Evolutionary conservation across 2,888 invertebrate species (phyloP).

Genomic region (Chydorus sphaericus): DNA sequence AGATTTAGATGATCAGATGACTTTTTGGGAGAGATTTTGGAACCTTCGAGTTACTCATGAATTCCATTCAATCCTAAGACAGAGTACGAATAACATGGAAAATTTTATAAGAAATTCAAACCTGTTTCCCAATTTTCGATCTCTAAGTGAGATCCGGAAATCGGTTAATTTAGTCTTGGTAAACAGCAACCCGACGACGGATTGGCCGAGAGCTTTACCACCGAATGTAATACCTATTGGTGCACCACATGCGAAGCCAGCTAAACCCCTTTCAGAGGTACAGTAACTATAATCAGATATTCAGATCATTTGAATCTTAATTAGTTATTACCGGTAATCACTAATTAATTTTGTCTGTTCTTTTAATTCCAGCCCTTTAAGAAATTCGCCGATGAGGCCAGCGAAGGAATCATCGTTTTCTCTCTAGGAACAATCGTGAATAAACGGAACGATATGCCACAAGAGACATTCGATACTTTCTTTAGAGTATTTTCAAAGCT

Average conservation of each 20-base stretch:
- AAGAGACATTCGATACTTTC: neutral
- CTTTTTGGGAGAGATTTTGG: neutral
- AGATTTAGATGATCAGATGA: neutral
- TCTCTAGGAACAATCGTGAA: constrained; percentile 71
- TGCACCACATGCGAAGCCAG: constrained; percentile 20
- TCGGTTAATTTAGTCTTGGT: neutral
- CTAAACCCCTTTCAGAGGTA: constrained; percentile 12
- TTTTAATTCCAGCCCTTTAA: constrained; percentile 42
- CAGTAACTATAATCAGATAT: constrained; percentile 18
- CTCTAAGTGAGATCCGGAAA: neutral
- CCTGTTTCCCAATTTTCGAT: neutral
- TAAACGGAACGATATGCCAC: neutral
- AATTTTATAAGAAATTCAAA: neutral
- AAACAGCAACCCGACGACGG: neutral
- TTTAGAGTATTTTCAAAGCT: neutral
- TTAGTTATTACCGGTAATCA: no score
- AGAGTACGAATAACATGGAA: neutral
- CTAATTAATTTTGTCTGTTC: neutral
- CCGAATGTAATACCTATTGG: neutral
- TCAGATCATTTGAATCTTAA: neutral
- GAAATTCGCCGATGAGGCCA: constrained; percentile 42
- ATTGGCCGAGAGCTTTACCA: neutral
- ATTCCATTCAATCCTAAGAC: neutral
- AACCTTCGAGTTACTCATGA: constrained; percentile 18
- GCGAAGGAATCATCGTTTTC: constrained; percentile 61